phyloP scores from a whole-genome alignment of 2,113 vertebrate species.

The Dromas ardeola region DNA sequence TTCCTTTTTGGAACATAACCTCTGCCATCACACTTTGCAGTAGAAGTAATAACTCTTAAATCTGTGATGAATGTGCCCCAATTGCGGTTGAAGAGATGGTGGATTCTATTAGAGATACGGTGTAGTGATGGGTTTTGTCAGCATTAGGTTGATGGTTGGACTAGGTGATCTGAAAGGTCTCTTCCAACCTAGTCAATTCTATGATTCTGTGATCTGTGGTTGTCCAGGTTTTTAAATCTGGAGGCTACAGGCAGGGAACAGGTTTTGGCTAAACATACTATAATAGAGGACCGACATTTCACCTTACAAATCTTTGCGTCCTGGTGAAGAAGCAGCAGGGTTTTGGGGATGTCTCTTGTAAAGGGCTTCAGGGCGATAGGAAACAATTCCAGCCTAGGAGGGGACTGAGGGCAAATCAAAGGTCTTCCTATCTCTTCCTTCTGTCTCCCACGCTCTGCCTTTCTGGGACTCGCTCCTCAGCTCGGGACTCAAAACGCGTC shows the following conservation, averaged over 20 bases:
- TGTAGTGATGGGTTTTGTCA: too few relatives aligned
- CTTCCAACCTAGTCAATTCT: too few relatives aligned
- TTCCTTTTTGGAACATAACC: constrained; percentile 29
- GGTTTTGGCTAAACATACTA: accelerated
- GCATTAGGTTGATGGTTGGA: too few relatives aligned
- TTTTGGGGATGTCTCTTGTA: neutral
- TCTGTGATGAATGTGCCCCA: neutral
- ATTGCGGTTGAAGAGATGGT: neutral
- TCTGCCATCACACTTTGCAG: neutral
- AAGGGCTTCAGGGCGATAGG: neutral
- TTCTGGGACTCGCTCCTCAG: neutral
- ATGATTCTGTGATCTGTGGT: neutral
- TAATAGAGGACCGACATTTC: neutral
- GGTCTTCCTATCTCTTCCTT: neutral
- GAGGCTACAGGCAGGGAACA: neutral
- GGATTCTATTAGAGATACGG: neutral
- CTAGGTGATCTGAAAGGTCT: too few relatives aligned
- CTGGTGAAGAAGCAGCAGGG: neutral
- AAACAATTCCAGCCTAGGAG: neutral
- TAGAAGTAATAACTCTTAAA: neutral
- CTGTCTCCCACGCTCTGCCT: neutral
- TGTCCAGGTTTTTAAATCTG: neutral
- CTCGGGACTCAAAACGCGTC: neutral
- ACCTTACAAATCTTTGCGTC: neutral
- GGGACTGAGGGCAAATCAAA: neutral